These are phyloP conservation scores for Campopleginae sp. DNA, from an alignment of 2,888 invertebrate species.

Conservation along the genomic window DNA sequence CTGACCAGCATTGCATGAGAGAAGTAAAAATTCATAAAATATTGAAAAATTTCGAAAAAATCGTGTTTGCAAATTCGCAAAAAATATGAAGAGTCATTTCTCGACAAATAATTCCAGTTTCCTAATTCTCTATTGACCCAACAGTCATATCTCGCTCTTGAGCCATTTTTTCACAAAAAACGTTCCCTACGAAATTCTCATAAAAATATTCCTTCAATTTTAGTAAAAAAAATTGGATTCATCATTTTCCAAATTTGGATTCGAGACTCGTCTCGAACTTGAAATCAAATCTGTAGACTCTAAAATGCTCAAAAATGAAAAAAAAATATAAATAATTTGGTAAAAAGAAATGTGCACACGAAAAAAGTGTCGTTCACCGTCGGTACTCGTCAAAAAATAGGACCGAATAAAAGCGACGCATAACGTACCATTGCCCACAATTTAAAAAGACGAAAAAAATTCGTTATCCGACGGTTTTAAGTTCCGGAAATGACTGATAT, in stretches of 20 bases:
- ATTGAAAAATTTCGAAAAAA: too few species aligned
- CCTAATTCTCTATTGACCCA: too few species aligned
- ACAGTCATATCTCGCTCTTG: too few species aligned
- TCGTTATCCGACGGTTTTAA: neutral
- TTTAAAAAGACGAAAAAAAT: too few species aligned
- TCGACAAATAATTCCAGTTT: too few species aligned
- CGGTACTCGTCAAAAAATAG: neutral
- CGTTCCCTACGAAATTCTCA: neutral
- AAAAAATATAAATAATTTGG: neutral
- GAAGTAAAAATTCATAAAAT: neutral
- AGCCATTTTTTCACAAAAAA: neutral
- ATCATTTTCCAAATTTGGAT: too few species aligned
- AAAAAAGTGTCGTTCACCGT: neutral
- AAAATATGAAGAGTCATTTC: too few species aligned
- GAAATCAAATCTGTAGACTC: too few species aligned
- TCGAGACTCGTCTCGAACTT: too few species aligned
- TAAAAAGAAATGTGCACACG: neutral
- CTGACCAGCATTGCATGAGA: neutral
- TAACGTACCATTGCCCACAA: neutral
- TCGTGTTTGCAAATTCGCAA: too few species aligned
- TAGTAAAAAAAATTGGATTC: too few species aligned
- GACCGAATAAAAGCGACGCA: neutral
- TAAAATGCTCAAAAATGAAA: neutral
- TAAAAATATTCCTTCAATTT: neutral
- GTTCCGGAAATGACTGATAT: constrained; percentile 2